Base-by-base conservation (phyloP, 1,140 invertebrate genomes). In the Saccostrea echinata region DNA sequence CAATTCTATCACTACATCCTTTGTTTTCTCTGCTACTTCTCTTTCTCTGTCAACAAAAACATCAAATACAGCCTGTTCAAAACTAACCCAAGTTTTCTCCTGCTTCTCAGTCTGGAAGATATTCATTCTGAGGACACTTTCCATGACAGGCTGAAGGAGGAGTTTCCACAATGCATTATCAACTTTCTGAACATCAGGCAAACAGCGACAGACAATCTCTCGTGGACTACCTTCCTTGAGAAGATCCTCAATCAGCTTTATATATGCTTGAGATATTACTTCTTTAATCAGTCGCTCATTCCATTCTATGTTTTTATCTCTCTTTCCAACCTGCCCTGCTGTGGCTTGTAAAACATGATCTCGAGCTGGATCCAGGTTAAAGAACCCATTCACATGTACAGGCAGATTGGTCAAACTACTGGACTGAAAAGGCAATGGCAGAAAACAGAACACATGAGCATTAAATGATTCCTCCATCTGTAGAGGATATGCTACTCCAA, bases 331-430 rank as follows among this genome's bases (percentile, higher is more conserved):
- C 8, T 83, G 35, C 33, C 85, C 53, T 71, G 68, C 71, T 52
- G 35, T 85, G 9, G 55, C 82, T 52, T 89, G 85, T 27, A 89
- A 86, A 1, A 76, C 68, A 76, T 92, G 90, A 24, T 90, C 71
- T 27, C 92, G 84, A 82, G 91, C 90, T 57, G 90, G 88, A 43
- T 91, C 92, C 33, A 94, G 84, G 24, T 92, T 92, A 92, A 94
- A 94, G 53, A 92, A 91, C 0, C 92, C 94, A 89, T 94, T 94
- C 13, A 94, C 91, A 86, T 94, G 91, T n/a, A 93, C 89, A 13
- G 93, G 93, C n/a, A 93, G 68, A n/a, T 88, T 88, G 6, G 93
- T 93, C 43, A 88, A 84, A 30, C 92, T 87, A 82, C 89, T 87
- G n/a, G 68, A 55, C 52, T 89, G 68, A 24, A 89, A 33, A 51